A percentile compares a stretch with the other conserved stretches of the same genome.
These are phyloP conservation scores for Chloroclystis v-ata DNA, from an alignment of 2,888 invertebrate genomes.

Conservation along the genomic window DNA sequence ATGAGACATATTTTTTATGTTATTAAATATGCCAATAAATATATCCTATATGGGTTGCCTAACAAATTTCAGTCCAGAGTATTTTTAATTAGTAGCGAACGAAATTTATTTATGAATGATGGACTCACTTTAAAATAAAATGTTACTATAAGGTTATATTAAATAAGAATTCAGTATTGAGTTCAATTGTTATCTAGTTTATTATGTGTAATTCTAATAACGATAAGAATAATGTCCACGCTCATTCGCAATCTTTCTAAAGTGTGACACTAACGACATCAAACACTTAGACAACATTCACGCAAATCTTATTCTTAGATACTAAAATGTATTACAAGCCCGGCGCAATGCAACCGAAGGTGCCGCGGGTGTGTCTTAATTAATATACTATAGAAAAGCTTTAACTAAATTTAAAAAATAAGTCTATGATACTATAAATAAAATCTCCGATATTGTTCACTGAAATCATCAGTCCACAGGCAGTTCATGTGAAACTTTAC, in stretches of 20 bases:
- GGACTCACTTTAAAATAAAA: too few species aligned
- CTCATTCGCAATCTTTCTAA: constrained; percentile 4
- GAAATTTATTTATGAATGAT: too few species aligned
- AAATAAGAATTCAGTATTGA: constrained; percentile 15
- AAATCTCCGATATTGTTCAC: background rate
- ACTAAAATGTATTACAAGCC: background rate
- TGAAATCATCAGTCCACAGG: background rate
- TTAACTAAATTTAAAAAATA: too few species aligned
- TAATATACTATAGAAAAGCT: too few species aligned
- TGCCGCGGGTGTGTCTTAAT: too few species aligned
- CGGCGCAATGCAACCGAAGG: background rate
- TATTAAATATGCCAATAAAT: too few species aligned
- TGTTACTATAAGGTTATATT: background rate
- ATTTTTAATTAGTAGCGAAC: too few species aligned
- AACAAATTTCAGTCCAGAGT: too few species aligned
- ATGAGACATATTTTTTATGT: too few species aligned
- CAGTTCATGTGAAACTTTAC: too few species aligned
- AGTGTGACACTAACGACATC: constrained; percentile 6
- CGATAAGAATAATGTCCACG: background rate
- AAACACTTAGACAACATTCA: constrained; percentile 2
- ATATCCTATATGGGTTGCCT: too few species aligned
- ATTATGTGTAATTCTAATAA: constrained; percentile 14
- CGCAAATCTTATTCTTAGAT: constrained; percentile 5
- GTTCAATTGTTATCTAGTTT: constrained; percentile 23
- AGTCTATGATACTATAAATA: background rate